These are phyloP conservation scores for Teinopalpus imperialis DNA, from an alignment of 2,888 invertebrate species.

Conservation along the genomic window DNA sequence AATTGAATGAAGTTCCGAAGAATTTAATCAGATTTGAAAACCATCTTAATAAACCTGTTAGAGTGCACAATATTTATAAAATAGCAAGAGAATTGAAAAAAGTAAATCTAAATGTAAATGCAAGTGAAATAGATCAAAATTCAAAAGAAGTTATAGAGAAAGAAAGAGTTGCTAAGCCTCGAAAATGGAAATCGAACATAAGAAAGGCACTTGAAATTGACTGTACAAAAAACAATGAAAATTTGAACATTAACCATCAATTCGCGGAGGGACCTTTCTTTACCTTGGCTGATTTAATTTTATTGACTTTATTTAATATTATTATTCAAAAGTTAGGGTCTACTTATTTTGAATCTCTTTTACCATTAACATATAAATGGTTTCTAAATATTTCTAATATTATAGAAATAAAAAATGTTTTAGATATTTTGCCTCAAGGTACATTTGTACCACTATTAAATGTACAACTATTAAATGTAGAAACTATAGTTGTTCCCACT, in stretches of 20 bases:
- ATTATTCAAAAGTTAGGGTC: constrained; percentile 73
- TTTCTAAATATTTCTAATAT: constrained; percentile 60
- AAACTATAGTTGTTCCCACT: constrained; percentile 59
- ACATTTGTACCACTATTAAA: not conserved
- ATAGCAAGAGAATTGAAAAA: constrained; percentile 82
- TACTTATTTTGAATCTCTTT: constrained; percentile 49
- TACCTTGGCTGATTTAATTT: constrained; percentile 91
- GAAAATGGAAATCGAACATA: constrained; percentile 74
- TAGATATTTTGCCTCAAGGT: constrained; percentile 28
- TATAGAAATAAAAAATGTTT: constrained; percentile 38
- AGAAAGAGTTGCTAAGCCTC: constrained; percentile 52
- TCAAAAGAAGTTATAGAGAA: constrained; percentile 35
- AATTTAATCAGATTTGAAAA: constrained; percentile 90
- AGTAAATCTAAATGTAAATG: constrained; percentile 32
- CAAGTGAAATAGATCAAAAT: constrained; percentile 24
- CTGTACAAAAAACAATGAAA: constrained; percentile 68
- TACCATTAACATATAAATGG: constrained; percentile 86
- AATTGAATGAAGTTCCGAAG: constrained; percentile 78
- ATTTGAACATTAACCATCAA: constrained; percentile 83
- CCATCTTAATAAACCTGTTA: constrained; percentile 91
- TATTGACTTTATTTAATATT: constrained; percentile 87
- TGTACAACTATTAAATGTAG: constrained; percentile 8
- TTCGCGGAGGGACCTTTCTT: constrained; percentile 92
- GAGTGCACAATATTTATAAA: constrained; percentile 93
- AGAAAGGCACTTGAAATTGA: constrained; percentile 62